These are phyloP conservation scores for Ariolimax columbianus DNA, from an alignment of 2,888 invertebrate genomes.

Conservation along the genomic window DNA sequence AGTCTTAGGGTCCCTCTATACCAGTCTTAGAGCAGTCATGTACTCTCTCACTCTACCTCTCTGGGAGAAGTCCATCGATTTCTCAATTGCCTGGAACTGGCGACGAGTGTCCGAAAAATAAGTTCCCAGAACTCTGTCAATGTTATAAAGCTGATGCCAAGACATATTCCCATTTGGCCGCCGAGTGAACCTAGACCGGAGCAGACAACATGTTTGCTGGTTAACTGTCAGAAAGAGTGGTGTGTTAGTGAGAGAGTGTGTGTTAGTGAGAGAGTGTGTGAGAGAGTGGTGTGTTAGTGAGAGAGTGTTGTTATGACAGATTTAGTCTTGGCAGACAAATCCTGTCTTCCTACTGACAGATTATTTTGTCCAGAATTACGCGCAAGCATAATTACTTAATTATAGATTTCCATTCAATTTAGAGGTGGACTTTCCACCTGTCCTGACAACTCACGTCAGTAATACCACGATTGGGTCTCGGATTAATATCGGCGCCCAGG, in stretches of 20 bases:
- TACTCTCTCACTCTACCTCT: neutral
- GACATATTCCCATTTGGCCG: conserved; percentile 1
- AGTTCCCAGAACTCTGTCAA: conserved; percentile 9
- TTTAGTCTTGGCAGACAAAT: too few species aligned
- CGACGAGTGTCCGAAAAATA: neutral
- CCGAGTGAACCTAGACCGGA: neutral
- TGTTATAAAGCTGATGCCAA: neutral
- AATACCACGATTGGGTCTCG: too few species aligned
- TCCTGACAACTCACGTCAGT: too few species aligned
- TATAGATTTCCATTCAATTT: too few species aligned
- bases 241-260: neutral
- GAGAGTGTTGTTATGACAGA: too few species aligned
- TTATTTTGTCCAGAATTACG: too few species aligned
- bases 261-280: neutral
- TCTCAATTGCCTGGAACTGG: neutral
- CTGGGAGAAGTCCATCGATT: neutral
- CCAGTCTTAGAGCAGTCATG: too few species aligned
- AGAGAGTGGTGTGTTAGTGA: neutral
- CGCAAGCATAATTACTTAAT: too few species aligned
- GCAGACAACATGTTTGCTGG: neutral
- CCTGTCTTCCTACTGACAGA: too few species aligned
- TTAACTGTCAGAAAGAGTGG: neutral
- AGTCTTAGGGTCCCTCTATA: neutral
- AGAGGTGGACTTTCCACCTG: too few species aligned
- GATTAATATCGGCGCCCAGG: too few species aligned